Evolutionary conservation across 1,140 invertebrate species (phyloP), one percentile per base, ranked within the genome.

Genomic region (Cydia strobilella): DNA sequence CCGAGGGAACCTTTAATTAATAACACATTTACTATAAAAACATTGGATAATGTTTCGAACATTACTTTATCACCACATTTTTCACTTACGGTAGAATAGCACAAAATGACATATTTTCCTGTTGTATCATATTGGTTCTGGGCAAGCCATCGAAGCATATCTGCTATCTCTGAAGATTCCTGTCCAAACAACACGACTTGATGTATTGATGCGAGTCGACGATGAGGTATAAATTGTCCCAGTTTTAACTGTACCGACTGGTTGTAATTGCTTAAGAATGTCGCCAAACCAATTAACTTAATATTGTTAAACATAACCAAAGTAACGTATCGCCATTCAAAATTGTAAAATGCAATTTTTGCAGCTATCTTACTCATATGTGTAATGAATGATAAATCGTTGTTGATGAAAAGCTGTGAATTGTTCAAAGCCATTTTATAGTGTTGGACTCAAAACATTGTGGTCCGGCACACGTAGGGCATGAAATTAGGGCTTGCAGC

Each of bases 171-270:
- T 20, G 76, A 23, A 13, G 80, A 65, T 9, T 85, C 76, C 74
- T 87, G 66, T 10, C 83, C 82, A 74, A 87, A 85, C 72, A 90
- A 74, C 18, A 90, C 81, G 69, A 83, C 86, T 65, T 90, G 88
- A 12, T 77, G 80, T 27, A 87, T 73, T 27, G 75, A 42, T 18
- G 54, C 18, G 9, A 59, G 20, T 9, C 74, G 74, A 39, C 63
- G 23, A 15, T 45, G 31, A 0, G 84, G 78, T 63, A 78, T 72
- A 66, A 77, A 82, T 66, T 83, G 84, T n/a, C 83, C 81, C 13
- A 75, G 27, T 75, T 84, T 87, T 7, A 90, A 9, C 15, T 80
- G 42, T 0, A 86, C 78, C 1, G 86, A 77, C 69, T 83, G 62
- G 42, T 85, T 79, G 66, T 86, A 88, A n/a, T 76, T 20, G 15